Evolutionary conservation across 2,113 vertebrate species (phyloP).

Genomic region (Struthidea cinerea): DNA sequence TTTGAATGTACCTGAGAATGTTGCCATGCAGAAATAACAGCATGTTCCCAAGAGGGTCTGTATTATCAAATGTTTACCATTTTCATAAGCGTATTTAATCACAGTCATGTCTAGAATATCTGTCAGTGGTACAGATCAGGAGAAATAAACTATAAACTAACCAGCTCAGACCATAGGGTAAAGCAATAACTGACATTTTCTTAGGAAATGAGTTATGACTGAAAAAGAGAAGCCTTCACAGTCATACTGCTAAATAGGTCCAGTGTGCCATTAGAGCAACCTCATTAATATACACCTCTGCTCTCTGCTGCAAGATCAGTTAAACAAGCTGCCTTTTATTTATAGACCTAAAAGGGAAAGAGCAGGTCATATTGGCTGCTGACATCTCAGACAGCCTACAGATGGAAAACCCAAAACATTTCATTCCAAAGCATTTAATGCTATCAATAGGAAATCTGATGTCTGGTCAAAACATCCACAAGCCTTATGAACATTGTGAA

Average conservation of each 20-base stretch:
- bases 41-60: slow-evolving; percentile 4
- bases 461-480: slow-evolving; percentile 65
- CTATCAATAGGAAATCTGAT: slow-evolving; percentile 68
- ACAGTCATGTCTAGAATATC: slow-evolving; percentile 64
- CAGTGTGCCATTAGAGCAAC: slow-evolving; percentile 75
- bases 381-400: slow-evolving; percentile 73
- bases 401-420: slow-evolving; percentile 75
- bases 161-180: slow-evolving; percentile 37
- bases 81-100: slow-evolving; percentile 52
- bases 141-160: slow-evolving; percentile 73
- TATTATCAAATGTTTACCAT: slow-evolving; percentile 49
- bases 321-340: slow-evolving; percentile 81
- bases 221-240: slow-evolving; percentile 74
- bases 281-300: slow-evolving; percentile 73
- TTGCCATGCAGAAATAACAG: background rate
- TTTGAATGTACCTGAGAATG: slow-evolving; percentile 50
- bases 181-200: slow-evolving; percentile 73
- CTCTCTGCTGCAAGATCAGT: slow-evolving; percentile 67
- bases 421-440: slow-evolving; percentile 64
- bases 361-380: slow-evolving; percentile 67
- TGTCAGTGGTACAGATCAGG: slow-evolving; percentile 74
- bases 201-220: slow-evolving; percentile 86
- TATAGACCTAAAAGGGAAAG: slow-evolving; percentile 61
- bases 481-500: slow-evolving; percentile 43
- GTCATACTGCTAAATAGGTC: slow-evolving; percentile 73